These are phyloP conservation scores for Neocloeon triangulifer DNA, from an alignment of 1,140 invertebrate species.

Conservation along the genomic window DNA sequence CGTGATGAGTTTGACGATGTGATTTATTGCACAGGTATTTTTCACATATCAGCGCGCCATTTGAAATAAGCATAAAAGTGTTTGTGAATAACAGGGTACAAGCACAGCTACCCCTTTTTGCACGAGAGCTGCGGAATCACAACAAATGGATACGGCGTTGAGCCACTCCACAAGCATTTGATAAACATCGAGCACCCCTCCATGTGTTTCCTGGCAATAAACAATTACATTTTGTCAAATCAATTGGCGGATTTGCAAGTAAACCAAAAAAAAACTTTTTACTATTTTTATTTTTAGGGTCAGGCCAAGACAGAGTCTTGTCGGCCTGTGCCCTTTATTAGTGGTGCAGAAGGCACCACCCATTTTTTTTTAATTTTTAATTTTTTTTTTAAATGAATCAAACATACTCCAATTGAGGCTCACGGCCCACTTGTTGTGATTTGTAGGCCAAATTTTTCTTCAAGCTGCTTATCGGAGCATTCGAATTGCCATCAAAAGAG, in stretches of 20 bases:
- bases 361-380: conserved; percentile 2
- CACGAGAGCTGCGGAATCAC: conserved; percentile 27
- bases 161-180: conserved; percentile 49
- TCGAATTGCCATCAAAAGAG: conserved; percentile 23
- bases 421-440: too few relatives aligned
- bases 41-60: not conserved
- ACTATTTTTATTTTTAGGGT: too few relatives aligned
- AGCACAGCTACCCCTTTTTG: conserved; percentile 41
- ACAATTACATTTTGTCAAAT: conserved; percentile 34
- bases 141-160: conserved; percentile 33
- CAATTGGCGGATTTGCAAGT: conserved; percentile 47
- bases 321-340: too few relatives aligned
- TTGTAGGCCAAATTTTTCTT: conserved; percentile 29
- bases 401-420: too few relatives aligned
- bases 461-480: conserved; percentile 21
- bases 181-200: conserved; percentile 44
- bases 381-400: too few relatives aligned
- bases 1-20: conserved; percentile 16
- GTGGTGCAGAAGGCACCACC: too few relatives aligned
- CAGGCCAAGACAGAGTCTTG: too few relatives aligned
- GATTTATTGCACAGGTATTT: conserved; percentile 21
- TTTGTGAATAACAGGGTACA: conserved; percentile 44
- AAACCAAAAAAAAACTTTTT: conserved; percentile 7
- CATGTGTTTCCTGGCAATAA: conserved; percentile 48
- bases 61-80: too few relatives aligned